A percentile compares a stretch with the other conserved stretches of the same genome.
These are phyloP conservation scores for Pelagia noctiluca DNA, from an alignment of 30 jellyfish, hydroid and myxozoan species.

Conservation along the genomic window DNA sequence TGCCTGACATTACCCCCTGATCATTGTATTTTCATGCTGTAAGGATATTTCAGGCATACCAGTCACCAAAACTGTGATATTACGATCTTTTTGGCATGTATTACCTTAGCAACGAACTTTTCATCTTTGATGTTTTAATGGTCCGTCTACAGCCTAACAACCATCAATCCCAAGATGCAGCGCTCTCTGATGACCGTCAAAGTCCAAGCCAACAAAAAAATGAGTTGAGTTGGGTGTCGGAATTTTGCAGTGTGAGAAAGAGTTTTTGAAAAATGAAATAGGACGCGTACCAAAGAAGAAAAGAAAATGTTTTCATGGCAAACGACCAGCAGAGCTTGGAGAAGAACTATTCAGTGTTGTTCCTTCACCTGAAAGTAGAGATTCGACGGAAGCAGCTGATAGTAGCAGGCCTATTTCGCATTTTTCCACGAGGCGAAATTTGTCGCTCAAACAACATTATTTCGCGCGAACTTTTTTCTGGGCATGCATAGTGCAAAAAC, in stretches of 20 bases:
- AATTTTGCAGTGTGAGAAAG: background rate
- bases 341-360: background rate
- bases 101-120: background rate
- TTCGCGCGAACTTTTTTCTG: no score
- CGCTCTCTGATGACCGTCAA: background rate
- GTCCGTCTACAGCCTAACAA: background rate
- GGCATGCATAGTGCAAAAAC: no score
- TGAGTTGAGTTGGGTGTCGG: background rate
- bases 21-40: no score
- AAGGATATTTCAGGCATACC: background rate
- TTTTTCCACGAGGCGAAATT: no score
- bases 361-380: no score
- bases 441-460: no score
- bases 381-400: no score
- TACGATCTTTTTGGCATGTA: background rate
- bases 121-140: background rate
- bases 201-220: no score
- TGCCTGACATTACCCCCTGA: background rate
- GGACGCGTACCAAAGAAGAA: background rate
- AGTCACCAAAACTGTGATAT: background rate
- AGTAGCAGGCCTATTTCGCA: background rate
- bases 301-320: background rate
- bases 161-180: background rate
- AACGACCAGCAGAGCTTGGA: background rate
- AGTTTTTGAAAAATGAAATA: background rate